phyloP scores from a whole-genome alignment of 2,888 invertebrate species.

The Hetaerina titia region DNA sequence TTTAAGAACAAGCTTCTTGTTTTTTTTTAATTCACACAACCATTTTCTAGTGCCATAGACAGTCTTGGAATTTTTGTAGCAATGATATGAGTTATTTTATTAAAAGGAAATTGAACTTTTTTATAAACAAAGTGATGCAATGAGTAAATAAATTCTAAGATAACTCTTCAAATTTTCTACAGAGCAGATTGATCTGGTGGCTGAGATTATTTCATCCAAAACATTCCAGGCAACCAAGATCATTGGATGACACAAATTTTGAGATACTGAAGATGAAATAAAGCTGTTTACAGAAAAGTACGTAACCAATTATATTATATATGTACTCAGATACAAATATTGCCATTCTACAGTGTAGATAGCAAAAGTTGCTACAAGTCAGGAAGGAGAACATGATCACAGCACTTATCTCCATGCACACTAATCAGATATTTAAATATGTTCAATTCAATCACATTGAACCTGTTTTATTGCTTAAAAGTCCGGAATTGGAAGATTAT shows the following conservation, averaged over 20 bases:
- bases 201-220: not conserved
- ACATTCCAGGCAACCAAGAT: not conserved
- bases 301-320: not conserved
- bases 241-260: not conserved
- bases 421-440: not conserved
- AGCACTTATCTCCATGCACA: not conserved
- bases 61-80: not conserved
- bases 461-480: not conserved
- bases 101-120: not conserved
- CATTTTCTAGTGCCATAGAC: not conserved
- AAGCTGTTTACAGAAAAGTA: not conserved
- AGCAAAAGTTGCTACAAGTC: not conserved
- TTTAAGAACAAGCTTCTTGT: not conserved
- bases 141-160: not conserved
- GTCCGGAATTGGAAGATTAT: not conserved
- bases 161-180: not conserved
- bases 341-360: not conserved
- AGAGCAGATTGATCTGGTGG: not conserved
- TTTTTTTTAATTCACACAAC: not conserved
- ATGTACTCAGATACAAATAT: not conserved
- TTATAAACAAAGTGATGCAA: not conserved
- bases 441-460: not conserved
- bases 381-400: not conserved
- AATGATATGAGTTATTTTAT: not conserved
- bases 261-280: not conserved